phyloP scores from a whole-genome alignment of 2,113 vertebrate genomes.

The Scytalopus superciliaris region DNA sequence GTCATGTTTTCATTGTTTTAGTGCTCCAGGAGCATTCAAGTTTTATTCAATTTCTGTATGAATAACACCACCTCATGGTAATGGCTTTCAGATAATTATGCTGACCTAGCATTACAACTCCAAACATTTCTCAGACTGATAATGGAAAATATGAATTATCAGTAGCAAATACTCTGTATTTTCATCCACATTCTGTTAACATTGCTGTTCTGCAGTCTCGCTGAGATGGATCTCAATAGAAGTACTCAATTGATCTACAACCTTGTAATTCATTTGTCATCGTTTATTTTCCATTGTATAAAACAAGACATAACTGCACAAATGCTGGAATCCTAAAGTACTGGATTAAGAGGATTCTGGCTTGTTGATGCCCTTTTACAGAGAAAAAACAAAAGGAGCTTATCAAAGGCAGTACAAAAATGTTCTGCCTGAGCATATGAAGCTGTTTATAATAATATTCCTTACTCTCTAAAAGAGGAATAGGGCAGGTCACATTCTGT shows the following conservation, averaged over 20 bases:
- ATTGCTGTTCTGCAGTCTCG: neutral
- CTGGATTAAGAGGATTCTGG: conserved; percentile 38
- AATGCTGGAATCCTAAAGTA: neutral
- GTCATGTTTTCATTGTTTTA: neutral
- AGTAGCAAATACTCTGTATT: neutral
- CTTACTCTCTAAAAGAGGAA: conserved; percentile 5
- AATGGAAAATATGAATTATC: conserved; percentile 25
- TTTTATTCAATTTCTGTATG: neutral
- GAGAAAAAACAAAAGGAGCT: conserved; percentile 14
- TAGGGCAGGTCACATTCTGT: neutral
- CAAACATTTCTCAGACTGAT: neutral
- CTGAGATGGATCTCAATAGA: conserved; percentile 22
- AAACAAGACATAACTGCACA: conserved; percentile 13
- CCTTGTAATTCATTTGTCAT: conserved; percentile 32
- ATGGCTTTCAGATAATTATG: neutral
- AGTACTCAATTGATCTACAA: conserved; percentile 56
- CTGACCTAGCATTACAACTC: neutral
- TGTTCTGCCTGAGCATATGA: conserved; percentile 2
- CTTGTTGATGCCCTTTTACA: neutral
- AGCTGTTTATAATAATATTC: conserved; percentile 23
- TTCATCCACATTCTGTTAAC: conserved; percentile 17
- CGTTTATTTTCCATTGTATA: conserved; percentile 61
- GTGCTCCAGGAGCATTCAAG: neutral
- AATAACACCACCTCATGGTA: neutral
- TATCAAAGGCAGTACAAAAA: conserved; percentile 42